A percentile compares a stretch with the other conserved stretches of the same genome.
Evolutionary conservation across 2,113 vertebrate genomes (phyloP).

Genomic region (Gulo gulo): DNA sequence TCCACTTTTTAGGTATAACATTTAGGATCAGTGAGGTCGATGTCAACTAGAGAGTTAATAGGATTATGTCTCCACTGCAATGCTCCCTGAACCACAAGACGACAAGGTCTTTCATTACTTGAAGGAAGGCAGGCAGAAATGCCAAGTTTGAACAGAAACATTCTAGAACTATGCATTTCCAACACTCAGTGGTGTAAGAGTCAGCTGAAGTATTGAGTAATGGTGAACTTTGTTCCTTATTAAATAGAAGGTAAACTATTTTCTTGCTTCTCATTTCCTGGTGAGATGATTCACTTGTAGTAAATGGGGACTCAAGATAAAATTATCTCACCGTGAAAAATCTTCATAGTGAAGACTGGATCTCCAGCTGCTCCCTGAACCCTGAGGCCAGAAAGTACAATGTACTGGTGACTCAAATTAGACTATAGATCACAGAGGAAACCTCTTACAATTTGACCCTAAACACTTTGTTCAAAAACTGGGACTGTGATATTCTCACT

Average conservation of each 20-base stretch:
- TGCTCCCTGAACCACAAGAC: background rate
- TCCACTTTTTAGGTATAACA: background rate
- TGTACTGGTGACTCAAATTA: background rate
- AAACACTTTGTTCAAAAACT: background rate
- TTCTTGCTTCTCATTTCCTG: background rate
- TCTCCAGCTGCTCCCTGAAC: background rate
- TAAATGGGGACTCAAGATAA: background rate
- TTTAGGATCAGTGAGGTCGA: background rate
- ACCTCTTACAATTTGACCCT: background rate
- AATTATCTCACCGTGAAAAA: constrained; percentile 1
- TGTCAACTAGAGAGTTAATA: background rate
- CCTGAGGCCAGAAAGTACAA: background rate
- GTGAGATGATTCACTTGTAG: constrained; percentile 33
- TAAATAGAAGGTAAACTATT: constrained; percentile 28
- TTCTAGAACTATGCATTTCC: background rate
- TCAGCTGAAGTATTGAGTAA: background rate
- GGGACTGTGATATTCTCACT: background rate
- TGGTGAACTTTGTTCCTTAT: constrained; percentile 39
- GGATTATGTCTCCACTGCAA: background rate
- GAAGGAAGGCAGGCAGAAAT: background rate
- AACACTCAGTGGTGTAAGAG: background rate
- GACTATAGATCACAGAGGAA: background rate
- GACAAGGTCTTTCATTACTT: background rate
- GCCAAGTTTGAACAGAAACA: background rate
- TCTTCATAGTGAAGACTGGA: background rate